Evolutionary conservation across 2,797 vertebrate species (phyloP), one percentile per base, ranked within the genome.

Genomic region (Leuciscus waleckii): DNA sequence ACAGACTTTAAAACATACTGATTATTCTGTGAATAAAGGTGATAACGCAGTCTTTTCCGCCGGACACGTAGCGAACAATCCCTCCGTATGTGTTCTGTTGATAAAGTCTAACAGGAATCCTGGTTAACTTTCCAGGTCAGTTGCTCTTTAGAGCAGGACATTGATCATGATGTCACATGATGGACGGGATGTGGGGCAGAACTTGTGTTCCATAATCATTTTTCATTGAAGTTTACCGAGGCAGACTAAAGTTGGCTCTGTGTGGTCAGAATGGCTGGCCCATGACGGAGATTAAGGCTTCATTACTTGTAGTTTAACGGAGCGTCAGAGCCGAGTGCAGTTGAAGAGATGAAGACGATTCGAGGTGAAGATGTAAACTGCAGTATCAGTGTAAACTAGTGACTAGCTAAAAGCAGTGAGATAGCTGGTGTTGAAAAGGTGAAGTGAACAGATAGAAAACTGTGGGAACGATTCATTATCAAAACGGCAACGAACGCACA

Each of bases 151-250:
- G 71, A 84, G 69, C 94, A 94, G 65, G 88, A 85, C 91, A 97
- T 97, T 94, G 96, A 97, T 93, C 85, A 77, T 82, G 89, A 87
- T 87, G 91, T 91, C 93, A 93, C 84, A 91, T 92, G 90, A 93
- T 91, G 92, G 90, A 91, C 87, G 87, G 90, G 91, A 93, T 92
- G 92, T 92, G 93, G 92, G 91, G 91, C 90, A 3, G 29, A 94
- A 91, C 84, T 89, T 90, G 91, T 91, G 88, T 91, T 90, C 88
- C 89, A 92, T 90, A 84, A 97, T 98, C 89, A 97, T 96, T 85
- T 69, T 87, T 90, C 89, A 92, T 91, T 93, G 92, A 61, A 32
- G 39, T 88, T 85, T 71, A 65, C 32, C 76, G 37, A 81, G 68
- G 4, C 71, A 82, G 75, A 85, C 56, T 67, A 75, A 68, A 35